Conservation (phyloP, 2,113 vertebrate species). For the Lontra canadensis region DNA sequence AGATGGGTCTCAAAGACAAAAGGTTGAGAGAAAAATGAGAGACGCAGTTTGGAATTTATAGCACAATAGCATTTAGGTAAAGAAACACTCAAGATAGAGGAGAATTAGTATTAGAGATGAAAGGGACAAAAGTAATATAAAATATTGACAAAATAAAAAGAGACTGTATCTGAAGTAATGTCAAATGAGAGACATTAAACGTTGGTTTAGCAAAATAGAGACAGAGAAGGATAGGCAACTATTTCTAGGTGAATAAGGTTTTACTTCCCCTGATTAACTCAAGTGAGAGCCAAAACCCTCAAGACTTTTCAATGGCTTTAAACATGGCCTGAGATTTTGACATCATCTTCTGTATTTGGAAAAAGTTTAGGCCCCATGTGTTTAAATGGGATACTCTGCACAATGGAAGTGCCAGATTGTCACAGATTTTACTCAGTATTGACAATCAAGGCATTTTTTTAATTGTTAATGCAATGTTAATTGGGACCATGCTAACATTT, state of each 20-base stretch:
- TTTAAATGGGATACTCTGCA: neutral
- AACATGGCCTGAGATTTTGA: neutral
- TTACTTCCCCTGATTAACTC: constrained; percentile 25
- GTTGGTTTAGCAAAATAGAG: neutral
- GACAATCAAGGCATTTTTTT: constrained; percentile 63
- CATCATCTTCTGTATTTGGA: neutral
- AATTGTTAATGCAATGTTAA: constrained; percentile 57
- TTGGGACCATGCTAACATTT: constrained; percentile 67
- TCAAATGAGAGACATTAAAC: constrained; percentile 10
- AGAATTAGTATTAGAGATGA: neutral
- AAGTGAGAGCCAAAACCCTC: neutral
- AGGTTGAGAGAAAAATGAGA: constrained; percentile 19
- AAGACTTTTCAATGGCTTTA: constrained; percentile 17
- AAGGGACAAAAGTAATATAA: neutral
- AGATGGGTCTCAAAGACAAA: constrained; percentile 18
- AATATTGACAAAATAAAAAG: neutral
- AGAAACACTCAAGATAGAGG: neutral
- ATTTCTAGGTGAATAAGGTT: neutral
- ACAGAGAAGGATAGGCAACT: neutral
- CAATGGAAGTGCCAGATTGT: neutral
- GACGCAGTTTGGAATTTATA: constrained; percentile 22
- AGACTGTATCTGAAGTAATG: neutral
- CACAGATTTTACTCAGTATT: constrained; percentile 51
- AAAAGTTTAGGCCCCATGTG: neutral
- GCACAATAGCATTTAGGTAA: neutral